Base-by-base conservation (phyloP, 1,140 invertebrate genomes). In the Drosophila athabasca region DNA sequence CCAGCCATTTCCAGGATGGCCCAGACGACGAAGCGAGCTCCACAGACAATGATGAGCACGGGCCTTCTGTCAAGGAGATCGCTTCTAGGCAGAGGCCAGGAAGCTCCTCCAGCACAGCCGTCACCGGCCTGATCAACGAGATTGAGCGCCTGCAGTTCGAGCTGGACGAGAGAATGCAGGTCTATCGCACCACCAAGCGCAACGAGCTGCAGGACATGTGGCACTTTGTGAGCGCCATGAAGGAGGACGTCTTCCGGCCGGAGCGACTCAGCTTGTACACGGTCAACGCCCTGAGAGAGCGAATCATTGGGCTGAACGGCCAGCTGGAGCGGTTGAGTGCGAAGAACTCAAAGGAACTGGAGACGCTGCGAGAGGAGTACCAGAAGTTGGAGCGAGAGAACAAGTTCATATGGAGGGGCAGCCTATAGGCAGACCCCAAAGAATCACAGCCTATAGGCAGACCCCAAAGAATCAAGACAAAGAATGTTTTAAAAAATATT, bases 131-230 rank as follows among this genome's bases (percentile, higher is more conserved):
- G 45, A 73, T 90, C 44, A 85, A 82, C 49, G 87, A 90, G 53
- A 84, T 91, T 35, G 84, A 90, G 46, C 49, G 58, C 7, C 45
- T 90, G 3, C 85, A 77, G 58, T 15, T 70, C 1, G 62, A 79
- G 8, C 31, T 90, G 1, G 64, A 73, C 11, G 48, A 71, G 15
- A 76, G 88, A 19, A 52, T 76, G 24, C 48, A 58, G 24, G 60
- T 55, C n/a, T 67, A 90, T 69, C 70, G 70, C 17, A 35, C 22
- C 1, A 51, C 50, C 19, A 81, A 83, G n/a, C 57, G 67, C 35
- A 57, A 57, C 7, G 76, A 88, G 6, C 49, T 90, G 3, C 71
- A 90, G 67, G 88, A 88, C 9, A 84, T 91, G 72, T 90, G 82
- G 68, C 72, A 78, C 11, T 72, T 61, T 49, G 62, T 91, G 55